Evolutionary conservation across 2,113 vertebrate species (phyloP).

Genomic region (Phodopus roborovskii): DNA sequence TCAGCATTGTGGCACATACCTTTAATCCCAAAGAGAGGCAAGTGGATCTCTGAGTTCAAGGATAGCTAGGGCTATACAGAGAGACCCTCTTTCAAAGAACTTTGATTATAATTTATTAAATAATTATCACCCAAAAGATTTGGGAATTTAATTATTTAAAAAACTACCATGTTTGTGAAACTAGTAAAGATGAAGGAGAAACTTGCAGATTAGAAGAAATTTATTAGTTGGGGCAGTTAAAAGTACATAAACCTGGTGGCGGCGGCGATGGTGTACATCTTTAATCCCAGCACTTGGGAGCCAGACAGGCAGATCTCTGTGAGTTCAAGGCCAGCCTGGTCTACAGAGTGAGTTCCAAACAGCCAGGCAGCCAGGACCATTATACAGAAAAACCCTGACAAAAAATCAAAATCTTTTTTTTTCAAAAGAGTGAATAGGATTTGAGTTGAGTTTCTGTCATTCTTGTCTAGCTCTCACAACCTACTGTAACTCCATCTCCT

Average conservation of each 20-base stretch:
- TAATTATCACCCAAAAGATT: background rate
- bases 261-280: too few relatives aligned
- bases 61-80: background rate
- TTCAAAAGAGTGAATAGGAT: too few relatives aligned
- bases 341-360: too few relatives aligned
- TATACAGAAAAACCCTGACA: too few relatives aligned
- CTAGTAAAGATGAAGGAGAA: constrained; percentile 32
- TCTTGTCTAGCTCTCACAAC: background rate
- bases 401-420: too few relatives aligned
- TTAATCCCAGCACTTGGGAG: too few relatives aligned
- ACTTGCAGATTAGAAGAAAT: constrained; percentile 18
- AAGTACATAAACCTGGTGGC: too few relatives aligned
- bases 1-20: background rate
- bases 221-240: background rate
- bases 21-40: too few relatives aligned
- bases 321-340: too few relatives aligned
- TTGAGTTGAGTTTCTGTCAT: background rate
- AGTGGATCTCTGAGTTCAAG: background rate
- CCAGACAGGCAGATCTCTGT: too few relatives aligned
- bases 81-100: background rate
- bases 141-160: constrained; percentile 1
- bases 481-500: background rate
- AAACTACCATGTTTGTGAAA: constrained; percentile 16
- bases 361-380: too few relatives aligned
- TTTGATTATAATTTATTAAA: constrained; percentile 49